Percentiles rank a stretch among this genome's conserved stretches.
Conservation (phyloP, 1,140 invertebrate species). For the Magallana angulata region DNA sequence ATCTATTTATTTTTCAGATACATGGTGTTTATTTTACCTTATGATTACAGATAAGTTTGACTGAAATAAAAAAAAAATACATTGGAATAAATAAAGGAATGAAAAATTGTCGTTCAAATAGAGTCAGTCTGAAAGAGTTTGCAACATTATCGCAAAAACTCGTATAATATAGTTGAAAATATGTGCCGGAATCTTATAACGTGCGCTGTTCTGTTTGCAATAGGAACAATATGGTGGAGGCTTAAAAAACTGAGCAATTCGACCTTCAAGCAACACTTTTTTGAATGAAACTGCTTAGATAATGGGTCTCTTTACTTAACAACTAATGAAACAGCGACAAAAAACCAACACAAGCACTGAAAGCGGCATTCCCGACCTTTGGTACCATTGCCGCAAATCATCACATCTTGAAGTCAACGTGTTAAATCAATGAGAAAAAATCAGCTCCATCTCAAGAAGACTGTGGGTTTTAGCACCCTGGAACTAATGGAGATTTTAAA, state of each 20-base stretch:
- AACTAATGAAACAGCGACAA: background rate
- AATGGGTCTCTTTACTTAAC: constrained; percentile 28
- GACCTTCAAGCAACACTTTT: background rate
- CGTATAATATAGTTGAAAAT: too few species aligned
- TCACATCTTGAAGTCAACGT: constrained; percentile 36
- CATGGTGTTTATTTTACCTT: too few species aligned
- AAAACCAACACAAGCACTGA: background rate
- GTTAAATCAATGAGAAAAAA: constrained; percentile 33
- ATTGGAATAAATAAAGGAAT: too few species aligned
- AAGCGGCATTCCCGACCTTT: background rate
- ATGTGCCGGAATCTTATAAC: too few species aligned
- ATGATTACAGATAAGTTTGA: too few species aligned
- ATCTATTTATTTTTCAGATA: too few species aligned
- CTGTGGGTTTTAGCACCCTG: constrained; percentile 32
- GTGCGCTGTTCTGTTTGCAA: background rate
- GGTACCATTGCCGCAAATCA: constrained; percentile 15
- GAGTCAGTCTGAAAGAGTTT: too few species aligned
- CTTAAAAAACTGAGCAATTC: background rate
- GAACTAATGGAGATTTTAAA: constrained; percentile 28
- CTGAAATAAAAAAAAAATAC: too few species aligned
- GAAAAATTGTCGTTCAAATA: too few species aligned
- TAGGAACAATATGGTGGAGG: background rate
- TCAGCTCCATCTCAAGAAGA: constrained; percentile 27
- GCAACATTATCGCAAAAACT: too few species aligned
- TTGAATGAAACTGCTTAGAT: constrained; percentile 13